Base-by-base conservation (phyloP, 2,113 vertebrate genomes). In the Microtus richardsoni region DNA sequence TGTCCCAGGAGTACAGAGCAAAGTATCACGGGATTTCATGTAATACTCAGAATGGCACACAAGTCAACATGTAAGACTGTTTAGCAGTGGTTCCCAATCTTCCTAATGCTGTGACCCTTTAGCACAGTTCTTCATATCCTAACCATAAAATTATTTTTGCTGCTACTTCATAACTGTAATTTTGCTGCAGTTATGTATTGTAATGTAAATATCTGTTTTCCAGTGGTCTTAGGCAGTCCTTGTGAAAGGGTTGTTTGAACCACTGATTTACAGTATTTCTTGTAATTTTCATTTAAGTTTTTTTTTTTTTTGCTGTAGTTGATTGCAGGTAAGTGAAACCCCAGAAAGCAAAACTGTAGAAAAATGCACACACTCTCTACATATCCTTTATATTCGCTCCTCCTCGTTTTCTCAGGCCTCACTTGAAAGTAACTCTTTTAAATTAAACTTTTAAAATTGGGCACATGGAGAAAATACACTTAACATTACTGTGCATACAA, bases 391-490 rank as follows among this genome's bases (percentile, higher is more conserved):
- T 92, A 9, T 16, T 12, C 22, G 66, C 3, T 71, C 26, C 89
- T 88, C 22, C 19, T 47, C 44, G 64, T 86, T 83, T 60, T 4
- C 39, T 93, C 39, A 22, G 8, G 44, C 2, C 10, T 89, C 58
- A 33, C 36, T 77, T 70, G 47, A 82, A 96, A 85, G 16, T 64
- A 90, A 93, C 87, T 83, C 52, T 73, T 70, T 94, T 91, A 47
- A 60, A 83, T 1, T 93, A 83, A 93, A 26, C 5, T 68, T 77
- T 94, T 82, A 7, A 60, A 94, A 26, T 66, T 78, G 54, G 83
- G 26, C 21, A 39, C 49, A 24, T 95, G 26, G 26, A 88, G 9
- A 95, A 85, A 92, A 91, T 73, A 64, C 3, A 49, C 3, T 84
- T 68, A 86, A 47, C 28, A 36, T 91, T 21, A 83, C 3, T 60